phyloP scores from a whole-genome alignment of 2,113 vertebrate species.

The Crotalus tigris region DNA sequence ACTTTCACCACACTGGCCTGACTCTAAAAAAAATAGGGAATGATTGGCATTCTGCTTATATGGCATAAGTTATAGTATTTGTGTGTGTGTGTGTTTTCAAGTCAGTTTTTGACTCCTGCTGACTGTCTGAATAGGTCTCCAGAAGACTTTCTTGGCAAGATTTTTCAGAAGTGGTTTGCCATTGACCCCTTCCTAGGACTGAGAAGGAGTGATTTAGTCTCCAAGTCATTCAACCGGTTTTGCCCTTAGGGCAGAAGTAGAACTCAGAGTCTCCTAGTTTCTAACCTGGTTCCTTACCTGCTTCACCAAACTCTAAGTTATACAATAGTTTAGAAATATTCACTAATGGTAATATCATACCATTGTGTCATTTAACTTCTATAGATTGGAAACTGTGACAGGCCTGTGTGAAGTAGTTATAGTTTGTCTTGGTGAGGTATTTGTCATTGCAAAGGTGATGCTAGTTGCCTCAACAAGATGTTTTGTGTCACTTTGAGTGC shows the following conservation, averaged over 20 bases:
- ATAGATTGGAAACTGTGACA: background rate
- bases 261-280: background rate
- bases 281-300: background rate
- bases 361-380: background rate
- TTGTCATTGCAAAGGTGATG: background rate
- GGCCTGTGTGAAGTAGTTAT: background rate
- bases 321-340: background rate
- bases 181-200: background rate
- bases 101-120: background rate
- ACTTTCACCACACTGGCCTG: background rate
- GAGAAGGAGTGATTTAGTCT: background rate
- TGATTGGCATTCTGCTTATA: background rate
- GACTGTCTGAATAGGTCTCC: background rate
- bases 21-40: background rate
- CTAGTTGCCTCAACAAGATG: background rate
- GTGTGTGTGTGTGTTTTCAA: background rate
- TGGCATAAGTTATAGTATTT: background rate
- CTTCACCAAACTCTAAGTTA: background rate
- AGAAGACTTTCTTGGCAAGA: background rate
- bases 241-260: background rate
- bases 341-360: background rate
- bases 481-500: background rate
- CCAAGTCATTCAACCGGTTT: background rate
- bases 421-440: background rate
- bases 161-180: background rate